Evolutionary conservation across 1,140 invertebrate genomes (phyloP).

Genomic region (Oncopeltus fasciatus): DNA sequence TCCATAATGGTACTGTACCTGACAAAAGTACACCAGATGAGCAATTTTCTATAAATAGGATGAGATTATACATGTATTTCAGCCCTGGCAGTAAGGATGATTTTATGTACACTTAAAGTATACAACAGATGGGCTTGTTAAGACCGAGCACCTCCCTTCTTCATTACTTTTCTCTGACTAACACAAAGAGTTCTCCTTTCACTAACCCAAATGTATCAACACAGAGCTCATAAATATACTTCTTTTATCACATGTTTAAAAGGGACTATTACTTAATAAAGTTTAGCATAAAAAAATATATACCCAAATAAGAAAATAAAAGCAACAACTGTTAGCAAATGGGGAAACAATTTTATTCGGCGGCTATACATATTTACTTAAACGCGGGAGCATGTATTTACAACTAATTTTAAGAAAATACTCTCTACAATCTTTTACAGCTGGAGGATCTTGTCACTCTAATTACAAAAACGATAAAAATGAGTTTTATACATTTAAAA

Average conservation of each 20-base stretch:
- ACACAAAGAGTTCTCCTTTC: not conserved
- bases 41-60: not conserved
- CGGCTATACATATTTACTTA: conserved; percentile 4
- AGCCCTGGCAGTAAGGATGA: not conserved
- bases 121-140: not conserved
- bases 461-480: conserved; percentile 14
- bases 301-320: not conserved
- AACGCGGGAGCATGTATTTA: conserved; percentile 12
- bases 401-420: conserved; percentile 20
- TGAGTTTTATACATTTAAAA: conserved; percentile 20
- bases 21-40: not conserved
- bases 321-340: conserved; percentile 1
- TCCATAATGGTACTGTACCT: not conserved
- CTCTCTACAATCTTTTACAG: conserved; percentile 13
- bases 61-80: not conserved
- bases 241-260: not conserved
- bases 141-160: not conserved
- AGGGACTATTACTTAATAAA: not conserved
- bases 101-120: not conserved
- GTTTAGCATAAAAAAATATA: not conserved
- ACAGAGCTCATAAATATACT: not conserved
- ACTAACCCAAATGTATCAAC: not conserved
- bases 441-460: conserved; percentile 2
- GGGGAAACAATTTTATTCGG: conserved; percentile 4
- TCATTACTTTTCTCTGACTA: not conserved